Evolutionary conservation across 1,140 invertebrate species (phyloP).

Genomic region (Formica exsecta): DNA sequence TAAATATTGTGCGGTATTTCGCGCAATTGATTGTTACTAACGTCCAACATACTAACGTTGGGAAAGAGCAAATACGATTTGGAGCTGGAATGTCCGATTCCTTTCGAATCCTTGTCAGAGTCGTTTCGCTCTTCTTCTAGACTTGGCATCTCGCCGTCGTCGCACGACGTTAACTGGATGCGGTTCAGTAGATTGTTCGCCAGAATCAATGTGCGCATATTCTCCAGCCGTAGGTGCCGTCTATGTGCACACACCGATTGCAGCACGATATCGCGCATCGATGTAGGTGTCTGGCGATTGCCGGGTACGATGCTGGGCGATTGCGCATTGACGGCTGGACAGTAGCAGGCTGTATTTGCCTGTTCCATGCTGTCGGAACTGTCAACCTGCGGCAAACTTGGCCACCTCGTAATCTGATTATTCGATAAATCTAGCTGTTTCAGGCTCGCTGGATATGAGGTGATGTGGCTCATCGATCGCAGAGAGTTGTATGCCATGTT

Average conservation of each 20-base stretch:
- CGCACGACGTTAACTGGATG: conserved; percentile 93
- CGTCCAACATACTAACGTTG: conserved; percentile 97
- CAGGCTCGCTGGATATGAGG: conserved; percentile 94
- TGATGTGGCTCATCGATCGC: conserved; percentile 95
- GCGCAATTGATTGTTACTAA: conserved; percentile 94
- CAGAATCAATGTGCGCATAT: conserved; percentile 93
- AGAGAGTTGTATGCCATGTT: conserved; percentile 96
- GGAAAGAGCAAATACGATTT: conserved; percentile 93
- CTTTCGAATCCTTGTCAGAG: conserved; percentile 77
- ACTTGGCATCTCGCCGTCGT: conserved; percentile 87
- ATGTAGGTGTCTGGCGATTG: conserved; percentile 86
- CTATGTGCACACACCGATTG: conserved; percentile 94
- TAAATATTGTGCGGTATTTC: conserved; percentile 95
- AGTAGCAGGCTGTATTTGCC: conserved; percentile 89
- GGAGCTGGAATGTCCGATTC: conserved; percentile 73
- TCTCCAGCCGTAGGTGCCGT: conserved; percentile 93
- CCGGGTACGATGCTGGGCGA: conserved; percentile 79
- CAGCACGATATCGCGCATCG: conserved; percentile 91
- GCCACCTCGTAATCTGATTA: conserved; percentile 96
- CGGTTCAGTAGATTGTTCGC: conserved; percentile 94
- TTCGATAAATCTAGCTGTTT: conserved; percentile 97
- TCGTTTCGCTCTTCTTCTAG: conserved; percentile 78
- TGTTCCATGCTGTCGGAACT: conserved; percentile 88
- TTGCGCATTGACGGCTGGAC: conserved; percentile 84
- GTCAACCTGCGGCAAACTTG: conserved; percentile 91